A percentile compares a stretch with the other conserved stretches of the same genome.
Evolutionary conservation across 2,113 vertebrate genomes (phyloP).

Genomic region (Sialia sialis): DNA sequence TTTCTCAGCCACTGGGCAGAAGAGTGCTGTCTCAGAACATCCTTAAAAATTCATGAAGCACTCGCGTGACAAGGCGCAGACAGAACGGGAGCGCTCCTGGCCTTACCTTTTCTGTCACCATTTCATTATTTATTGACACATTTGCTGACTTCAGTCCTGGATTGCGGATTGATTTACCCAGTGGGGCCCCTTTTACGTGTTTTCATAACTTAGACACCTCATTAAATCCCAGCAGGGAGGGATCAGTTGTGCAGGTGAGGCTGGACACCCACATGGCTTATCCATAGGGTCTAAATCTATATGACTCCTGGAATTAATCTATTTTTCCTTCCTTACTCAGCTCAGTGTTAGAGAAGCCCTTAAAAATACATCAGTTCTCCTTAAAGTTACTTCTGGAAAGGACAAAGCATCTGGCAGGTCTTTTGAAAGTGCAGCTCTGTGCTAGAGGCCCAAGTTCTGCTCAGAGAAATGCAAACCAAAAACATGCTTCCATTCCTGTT

Average conservation of each 20-base stretch:
- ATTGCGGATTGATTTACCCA: conserved; percentile 45
- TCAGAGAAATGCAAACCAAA: neutral
- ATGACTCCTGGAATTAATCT: neutral
- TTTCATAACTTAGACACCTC: neutral
- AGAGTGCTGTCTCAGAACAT: neutral
- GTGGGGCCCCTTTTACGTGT: neutral
- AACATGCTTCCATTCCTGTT: neutral
- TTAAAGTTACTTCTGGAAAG: neutral
- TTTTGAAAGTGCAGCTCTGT: neutral
- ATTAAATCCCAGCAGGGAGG: neutral
- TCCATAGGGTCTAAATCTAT: neutral
- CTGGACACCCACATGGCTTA: neutral
- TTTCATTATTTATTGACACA: conserved; percentile 71
- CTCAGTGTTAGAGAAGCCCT: neutral
- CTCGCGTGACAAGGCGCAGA: neutral
- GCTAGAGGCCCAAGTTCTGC: neutral
- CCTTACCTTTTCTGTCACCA: neutral
- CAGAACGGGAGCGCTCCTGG: neutral
- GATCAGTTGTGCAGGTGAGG: neutral
- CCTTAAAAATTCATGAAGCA: conserved; percentile 70
- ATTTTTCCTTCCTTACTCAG: neutral
- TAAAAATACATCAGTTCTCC: neutral
- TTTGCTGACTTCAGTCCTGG: conserved; percentile 49
- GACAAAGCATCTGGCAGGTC: neutral
- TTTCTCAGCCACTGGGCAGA: neutral